Conservation (phyloP, 1,140 invertebrate species). For the Musca vetustissima region DNA sequence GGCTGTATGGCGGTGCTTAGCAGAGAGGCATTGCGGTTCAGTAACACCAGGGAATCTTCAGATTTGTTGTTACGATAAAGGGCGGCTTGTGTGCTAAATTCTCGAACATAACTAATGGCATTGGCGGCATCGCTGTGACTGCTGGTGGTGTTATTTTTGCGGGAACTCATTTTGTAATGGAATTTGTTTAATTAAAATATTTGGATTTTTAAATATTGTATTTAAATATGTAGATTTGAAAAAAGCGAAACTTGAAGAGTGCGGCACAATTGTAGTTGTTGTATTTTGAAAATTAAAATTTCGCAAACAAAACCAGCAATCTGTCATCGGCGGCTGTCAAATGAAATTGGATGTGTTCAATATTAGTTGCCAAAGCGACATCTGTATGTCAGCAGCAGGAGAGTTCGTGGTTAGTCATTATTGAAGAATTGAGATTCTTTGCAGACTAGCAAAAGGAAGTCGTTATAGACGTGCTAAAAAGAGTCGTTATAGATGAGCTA, state of each 20-base stretch:
- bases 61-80: constrained; percentile 36
- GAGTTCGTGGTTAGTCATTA: no score
- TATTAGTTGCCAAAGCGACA: no score
- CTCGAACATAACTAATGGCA: constrained; percentile 43
- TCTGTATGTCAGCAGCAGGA: no score
- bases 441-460: no score
- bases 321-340: no score
- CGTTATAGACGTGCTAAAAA: no score
- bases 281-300: no score
- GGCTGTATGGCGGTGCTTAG: constrained; percentile 44
- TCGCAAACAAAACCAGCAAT: no score
- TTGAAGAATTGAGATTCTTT: no score
- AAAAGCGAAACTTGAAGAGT: neutral
- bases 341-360: no score
- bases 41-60: constrained; percentile 40
- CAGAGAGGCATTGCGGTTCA: constrained; percentile 45
- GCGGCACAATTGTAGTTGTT: neutral
- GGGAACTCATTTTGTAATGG: neutral
- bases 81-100: constrained; percentile 42
- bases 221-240: no score
- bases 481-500: no score
- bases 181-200: neutral
- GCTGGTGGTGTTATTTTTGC: neutral
- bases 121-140: constrained; percentile 25
- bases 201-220: neutral